Conservation (phyloP, 1,140 invertebrate species). For the Rhagoletis zephyria region DNA sequence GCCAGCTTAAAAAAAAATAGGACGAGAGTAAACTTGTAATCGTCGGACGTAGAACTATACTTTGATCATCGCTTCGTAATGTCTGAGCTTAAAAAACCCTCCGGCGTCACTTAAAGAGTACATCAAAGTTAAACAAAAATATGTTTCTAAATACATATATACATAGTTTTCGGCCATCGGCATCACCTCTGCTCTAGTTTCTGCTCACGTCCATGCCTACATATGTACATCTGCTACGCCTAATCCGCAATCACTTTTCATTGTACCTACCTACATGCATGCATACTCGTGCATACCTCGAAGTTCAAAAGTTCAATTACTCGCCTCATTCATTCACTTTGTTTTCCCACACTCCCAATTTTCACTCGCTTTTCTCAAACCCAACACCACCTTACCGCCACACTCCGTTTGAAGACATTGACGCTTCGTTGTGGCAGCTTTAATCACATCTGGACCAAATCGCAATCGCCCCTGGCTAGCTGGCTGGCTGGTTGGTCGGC, state of each 20-base stretch:
- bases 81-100: no score
- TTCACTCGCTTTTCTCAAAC: not conserved
- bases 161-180: no score
- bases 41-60: no score
- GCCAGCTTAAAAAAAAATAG: no score
- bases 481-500: no score
- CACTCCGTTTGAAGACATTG: not conserved
- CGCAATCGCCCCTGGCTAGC: not conserved
- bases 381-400: not conserved
- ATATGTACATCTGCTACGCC: not conserved
- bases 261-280: not conserved
- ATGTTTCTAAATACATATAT: no score
- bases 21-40: no score
- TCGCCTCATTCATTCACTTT: not conserved
- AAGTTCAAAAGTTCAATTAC: conserved; percentile 28
- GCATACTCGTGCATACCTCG: not conserved
- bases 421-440: not conserved
- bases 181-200: not conserved
- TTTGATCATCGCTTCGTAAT: no score
- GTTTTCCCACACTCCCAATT: conserved; percentile 31
- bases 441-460: conserved; percentile 50
- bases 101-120: no score
- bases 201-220: not conserved
- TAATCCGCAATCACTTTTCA: not conserved
- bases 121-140: no score